phyloP scores from a whole-genome alignment of 23 tunicate genomes.

The Ascidia mentula region DNA sequence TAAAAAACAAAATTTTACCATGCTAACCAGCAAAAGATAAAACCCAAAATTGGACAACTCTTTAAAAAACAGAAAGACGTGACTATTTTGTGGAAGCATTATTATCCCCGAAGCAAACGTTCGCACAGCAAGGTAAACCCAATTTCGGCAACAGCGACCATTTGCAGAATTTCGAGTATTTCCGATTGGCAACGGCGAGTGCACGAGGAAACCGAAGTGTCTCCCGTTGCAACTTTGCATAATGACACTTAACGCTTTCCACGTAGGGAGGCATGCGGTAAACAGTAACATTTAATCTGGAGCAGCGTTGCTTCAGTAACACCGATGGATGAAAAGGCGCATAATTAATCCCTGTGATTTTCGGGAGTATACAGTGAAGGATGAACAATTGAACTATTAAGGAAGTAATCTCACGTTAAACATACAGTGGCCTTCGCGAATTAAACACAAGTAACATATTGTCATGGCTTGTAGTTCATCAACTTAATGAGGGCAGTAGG shows the following conservation, averaged over 20 bases:
- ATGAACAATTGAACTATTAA: background rate
- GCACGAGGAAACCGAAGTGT: no score
- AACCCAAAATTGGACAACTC: no score
- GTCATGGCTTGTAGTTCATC: background rate
- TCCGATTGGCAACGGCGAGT: background rate
- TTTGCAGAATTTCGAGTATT: background rate
- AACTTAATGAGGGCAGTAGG: background rate
- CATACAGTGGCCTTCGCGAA: slow-evolving; percentile 5
- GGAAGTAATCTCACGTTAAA: background rate
- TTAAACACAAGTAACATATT: background rate
- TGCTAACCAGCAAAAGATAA: no score
- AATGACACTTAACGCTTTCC: background rate
- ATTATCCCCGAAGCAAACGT: no score
- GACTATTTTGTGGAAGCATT: no score
- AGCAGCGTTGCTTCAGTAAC: slow-evolving; percentile 17
- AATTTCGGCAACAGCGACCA: no score
- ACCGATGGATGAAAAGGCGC: background rate
- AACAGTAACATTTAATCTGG: background rate
- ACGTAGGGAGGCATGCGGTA: background rate
- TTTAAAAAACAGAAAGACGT: no score
- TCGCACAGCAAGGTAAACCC: no score
- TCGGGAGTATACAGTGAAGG: background rate
- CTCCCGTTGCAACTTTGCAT: no score
- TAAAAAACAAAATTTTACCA: no score
- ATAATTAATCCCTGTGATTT: background rate